Percentiles rank a stretch among this genome's conserved stretches.
These are phyloP conservation scores for Xanthia togata DNA, from an alignment of 2,888 invertebrate species.

Conservation along the genomic window DNA sequence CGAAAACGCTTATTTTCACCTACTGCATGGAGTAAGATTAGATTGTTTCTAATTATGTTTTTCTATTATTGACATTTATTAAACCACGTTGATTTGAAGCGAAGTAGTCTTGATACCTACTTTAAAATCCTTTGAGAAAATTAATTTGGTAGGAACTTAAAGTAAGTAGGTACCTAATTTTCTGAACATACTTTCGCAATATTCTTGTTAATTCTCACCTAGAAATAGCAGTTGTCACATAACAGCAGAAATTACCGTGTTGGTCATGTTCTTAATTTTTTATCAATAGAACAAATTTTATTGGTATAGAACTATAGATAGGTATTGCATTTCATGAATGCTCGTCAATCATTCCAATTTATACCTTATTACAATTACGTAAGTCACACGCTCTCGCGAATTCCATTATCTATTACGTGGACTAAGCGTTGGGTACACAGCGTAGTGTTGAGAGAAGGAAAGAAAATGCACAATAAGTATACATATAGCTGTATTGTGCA, in stretches of 20 bases:
- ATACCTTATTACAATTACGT: not conserved
- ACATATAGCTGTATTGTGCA: not conserved
- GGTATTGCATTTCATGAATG: not conserved
- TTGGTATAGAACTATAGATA: not conserved
- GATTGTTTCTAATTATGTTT: conserved; percentile 18
- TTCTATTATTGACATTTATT: conserved; percentile 45
- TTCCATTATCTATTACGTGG: not conserved
- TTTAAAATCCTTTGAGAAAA: not conserved
- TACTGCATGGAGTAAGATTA: conserved; percentile 29
- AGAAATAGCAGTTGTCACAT: not conserved
- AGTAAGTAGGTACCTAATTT: no score
- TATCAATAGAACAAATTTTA: not conserved
- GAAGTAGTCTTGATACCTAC: conserved; percentile 4
- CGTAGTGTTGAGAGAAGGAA: no score
- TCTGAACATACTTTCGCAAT: not conserved
- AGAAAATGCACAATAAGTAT: not conserved
- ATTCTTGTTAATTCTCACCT: no score
- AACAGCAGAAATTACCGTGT: not conserved
- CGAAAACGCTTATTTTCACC: conserved; percentile 24
- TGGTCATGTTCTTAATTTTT: not conserved
- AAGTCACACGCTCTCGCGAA: not conserved
- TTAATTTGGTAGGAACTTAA: no score
- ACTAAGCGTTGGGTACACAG: not conserved
- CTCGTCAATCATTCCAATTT: not conserved
- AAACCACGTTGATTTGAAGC: conserved; percentile 49